Evolutionary conservation across 1,140 invertebrate genomes (phyloP).

Genomic region (Heliothis virescens): DNA sequence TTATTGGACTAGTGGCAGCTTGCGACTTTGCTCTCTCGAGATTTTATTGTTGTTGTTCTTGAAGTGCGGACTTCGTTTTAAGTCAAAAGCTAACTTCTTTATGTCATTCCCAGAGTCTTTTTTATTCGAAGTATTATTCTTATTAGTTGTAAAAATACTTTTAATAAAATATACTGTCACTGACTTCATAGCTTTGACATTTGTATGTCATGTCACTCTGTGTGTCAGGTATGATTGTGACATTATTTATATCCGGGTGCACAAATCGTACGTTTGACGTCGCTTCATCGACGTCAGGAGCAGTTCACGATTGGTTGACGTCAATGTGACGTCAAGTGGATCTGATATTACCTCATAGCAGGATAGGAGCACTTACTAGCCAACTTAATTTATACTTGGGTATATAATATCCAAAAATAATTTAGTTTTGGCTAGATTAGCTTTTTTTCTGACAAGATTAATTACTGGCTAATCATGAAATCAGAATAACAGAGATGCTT

Average conservation of each 20-base stretch:
- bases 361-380: background rate
- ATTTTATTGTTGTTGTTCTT: conserved; percentile 23
- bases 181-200: too few species aligned
- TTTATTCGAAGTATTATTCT: background rate
- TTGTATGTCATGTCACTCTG: too few species aligned
- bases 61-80: background rate
- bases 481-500: too few species aligned
- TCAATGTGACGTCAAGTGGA: conserved; percentile 17
- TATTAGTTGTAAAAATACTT: too few species aligned
- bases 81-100: background rate
- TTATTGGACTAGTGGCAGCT: conserved; percentile 21
- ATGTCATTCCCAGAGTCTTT: background rate
- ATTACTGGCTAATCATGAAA: too few species aligned
- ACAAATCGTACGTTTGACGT: background rate
- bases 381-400: too few species aligned
- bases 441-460: too few species aligned
- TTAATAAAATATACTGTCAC: too few species aligned
- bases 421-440: too few species aligned
- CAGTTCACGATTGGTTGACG: conserved; percentile 13
- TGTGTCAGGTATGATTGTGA: too few species aligned
- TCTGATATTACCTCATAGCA: conserved; percentile 4
- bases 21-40: background rate
- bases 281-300: background rate
- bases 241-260: background rate
- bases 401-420: too few species aligned